Conservation (phyloP, 2,113 vertebrate species). For the Gasterosteus aculeatus region DNA sequence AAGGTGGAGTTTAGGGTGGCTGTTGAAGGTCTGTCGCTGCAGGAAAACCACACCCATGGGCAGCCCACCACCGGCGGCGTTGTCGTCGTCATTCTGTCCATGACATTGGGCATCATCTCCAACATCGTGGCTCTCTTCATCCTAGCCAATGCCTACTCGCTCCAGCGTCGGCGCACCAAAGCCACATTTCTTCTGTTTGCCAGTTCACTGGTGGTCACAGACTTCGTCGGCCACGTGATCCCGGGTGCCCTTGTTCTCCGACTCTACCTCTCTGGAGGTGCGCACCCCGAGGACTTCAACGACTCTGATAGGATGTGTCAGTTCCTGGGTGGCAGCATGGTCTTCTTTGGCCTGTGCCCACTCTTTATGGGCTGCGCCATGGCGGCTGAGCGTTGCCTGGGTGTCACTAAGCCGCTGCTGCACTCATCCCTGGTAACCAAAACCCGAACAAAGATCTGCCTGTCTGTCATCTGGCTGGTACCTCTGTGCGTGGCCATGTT, state of each 20-base stretch:
- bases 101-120: constrained; percentile 88
- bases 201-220: constrained; percentile 85
- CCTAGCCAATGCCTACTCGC: constrained; percentile 82
- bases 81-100: constrained; percentile 82
- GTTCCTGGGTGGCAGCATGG: constrained; percentile 90
- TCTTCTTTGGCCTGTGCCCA: constrained; percentile 91
- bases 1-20: constrained; percentile 43
- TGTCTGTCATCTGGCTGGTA: constrained; percentile 77
- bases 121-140: constrained; percentile 88
- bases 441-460: constrained; percentile 80
- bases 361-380: constrained; percentile 90
- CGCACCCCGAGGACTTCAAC: constrained; percentile 43
- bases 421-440: constrained; percentile 85
- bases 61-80: constrained; percentile 56
- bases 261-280: constrained; percentile 79
- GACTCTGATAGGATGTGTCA: constrained; percentile 82
- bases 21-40: constrained; percentile 27
- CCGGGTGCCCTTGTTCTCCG: constrained; percentile 86
- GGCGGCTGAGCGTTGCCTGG: constrained; percentile 90
- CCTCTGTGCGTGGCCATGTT: constrained; percentile 86
- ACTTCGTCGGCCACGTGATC: constrained; percentile 88
- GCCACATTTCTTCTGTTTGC: constrained; percentile 89
- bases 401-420: constrained; percentile 86
- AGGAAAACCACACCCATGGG: constrained; percentile 57
- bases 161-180: constrained; percentile 83